These are phyloP conservation scores for Polylopha cassiicola DNA, from an alignment of 2,888 invertebrate genomes.

Conservation along the genomic window DNA sequence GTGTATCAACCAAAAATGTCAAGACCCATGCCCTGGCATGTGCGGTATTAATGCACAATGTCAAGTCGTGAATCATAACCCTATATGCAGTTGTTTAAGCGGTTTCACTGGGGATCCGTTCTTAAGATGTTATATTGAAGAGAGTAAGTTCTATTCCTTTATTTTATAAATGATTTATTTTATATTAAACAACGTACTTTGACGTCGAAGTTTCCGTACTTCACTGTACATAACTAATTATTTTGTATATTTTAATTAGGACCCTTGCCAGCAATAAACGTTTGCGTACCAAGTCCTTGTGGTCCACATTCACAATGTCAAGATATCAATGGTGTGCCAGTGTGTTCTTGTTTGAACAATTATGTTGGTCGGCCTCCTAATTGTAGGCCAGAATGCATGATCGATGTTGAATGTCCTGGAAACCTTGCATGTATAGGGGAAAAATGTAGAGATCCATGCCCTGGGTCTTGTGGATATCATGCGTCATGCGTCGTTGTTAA, in stretches of 20 bases:
- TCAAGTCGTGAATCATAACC: conserved; percentile 87
- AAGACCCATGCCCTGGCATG: conserved; percentile 85
- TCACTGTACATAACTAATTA: conserved; percentile 18
- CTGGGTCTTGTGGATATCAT: conserved; percentile 85
- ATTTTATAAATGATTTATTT: conserved; percentile 8
- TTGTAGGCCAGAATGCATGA: conserved; percentile 85
- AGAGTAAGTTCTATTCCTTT: conserved; percentile 73
- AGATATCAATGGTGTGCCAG: conserved; percentile 80
- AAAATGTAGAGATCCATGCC: conserved; percentile 84
- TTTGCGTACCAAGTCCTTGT: conserved; percentile 85
- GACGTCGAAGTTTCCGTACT: no score
- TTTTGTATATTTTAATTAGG: conserved; percentile 44
- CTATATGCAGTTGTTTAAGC: conserved; percentile 84
- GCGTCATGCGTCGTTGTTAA: conserved; percentile 83
- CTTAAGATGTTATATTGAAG: conserved; percentile 80
- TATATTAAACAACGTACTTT: conserved; percentile 3
- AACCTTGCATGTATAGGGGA: conserved; percentile 84
- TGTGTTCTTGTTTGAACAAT: conserved; percentile 85
- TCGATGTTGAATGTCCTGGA: conserved; percentile 84
- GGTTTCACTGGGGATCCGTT: conserved; percentile 87
- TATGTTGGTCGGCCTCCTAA: conserved; percentile 88
- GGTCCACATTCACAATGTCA: conserved; percentile 87
- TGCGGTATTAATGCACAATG: conserved; percentile 88
- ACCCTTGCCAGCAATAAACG: conserved; percentile 65
- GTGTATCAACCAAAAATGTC: conserved; percentile 87